phyloP scores from a whole-genome alignment of 2,797 vertebrate species.

The Saxicola maurus region DNA sequence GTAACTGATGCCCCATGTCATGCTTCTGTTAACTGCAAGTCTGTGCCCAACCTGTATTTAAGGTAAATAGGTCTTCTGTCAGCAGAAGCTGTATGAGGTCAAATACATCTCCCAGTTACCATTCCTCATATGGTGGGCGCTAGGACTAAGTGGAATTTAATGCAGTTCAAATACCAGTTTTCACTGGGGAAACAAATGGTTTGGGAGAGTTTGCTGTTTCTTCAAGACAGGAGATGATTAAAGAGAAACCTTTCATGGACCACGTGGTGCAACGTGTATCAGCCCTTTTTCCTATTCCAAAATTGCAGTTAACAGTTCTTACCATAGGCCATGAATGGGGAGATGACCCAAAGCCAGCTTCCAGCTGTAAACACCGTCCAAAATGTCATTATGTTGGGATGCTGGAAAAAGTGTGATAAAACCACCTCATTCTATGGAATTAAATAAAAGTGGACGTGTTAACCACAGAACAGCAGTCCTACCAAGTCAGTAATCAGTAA shows the following conservation, averaged over 20 bases:
- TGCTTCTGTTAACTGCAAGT: not conserved
- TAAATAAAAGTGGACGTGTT: slow-evolving; percentile 32
- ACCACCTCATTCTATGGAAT: slow-evolving; percentile 86
- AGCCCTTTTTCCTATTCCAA: not conserved
- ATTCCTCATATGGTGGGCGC: not conserved
- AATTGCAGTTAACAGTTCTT: slow-evolving; percentile 56
- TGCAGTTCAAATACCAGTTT: not conserved
- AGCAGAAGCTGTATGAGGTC: not conserved
- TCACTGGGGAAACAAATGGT: not conserved
- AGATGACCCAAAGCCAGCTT: slow-evolving; percentile 93
- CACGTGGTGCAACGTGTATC: not conserved
- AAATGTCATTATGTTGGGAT: slow-evolving; percentile 89
- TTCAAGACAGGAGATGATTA: not conserved
- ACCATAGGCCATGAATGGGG: slow-evolving; percentile 95
- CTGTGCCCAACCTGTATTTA: not conserved
- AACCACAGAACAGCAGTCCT: not conserved
- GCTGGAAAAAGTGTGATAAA: slow-evolving; percentile 86
- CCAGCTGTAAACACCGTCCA: slow-evolving; percentile 90
- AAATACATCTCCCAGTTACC: not conserved
- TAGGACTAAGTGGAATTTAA: not conserved
- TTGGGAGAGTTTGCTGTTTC: not conserved
- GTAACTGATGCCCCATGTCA: not conserved
- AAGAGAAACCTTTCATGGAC: not conserved
- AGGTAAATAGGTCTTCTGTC: not conserved
- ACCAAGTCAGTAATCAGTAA: not conserved